A percentile compares a stretch with the other conserved stretches of the same genome.
These are phyloP conservation scores for Platalea minor DNA, from an alignment of 2,797 vertebrate species.

Conservation along the genomic window DNA sequence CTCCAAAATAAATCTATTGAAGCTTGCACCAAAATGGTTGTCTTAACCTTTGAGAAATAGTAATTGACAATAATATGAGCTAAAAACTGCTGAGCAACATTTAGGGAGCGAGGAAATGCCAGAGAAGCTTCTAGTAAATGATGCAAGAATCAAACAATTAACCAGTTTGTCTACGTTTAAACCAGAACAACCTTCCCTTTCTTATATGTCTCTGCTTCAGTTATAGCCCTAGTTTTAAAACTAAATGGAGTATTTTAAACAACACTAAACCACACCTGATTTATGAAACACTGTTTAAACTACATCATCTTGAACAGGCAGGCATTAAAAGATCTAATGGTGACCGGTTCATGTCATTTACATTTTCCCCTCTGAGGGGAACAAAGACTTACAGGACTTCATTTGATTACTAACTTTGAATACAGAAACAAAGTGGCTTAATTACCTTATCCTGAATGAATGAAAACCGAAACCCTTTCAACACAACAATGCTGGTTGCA, in stretches of 20 bases:
- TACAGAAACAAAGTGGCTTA: neutral
- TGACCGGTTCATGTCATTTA: neutral
- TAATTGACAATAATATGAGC: neutral
- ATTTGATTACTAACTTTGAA: neutral
- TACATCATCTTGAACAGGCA: neutral
- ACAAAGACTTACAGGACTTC: neutral
- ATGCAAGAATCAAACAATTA: neutral
- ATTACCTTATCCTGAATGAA: neutral
- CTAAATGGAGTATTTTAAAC: neutral
- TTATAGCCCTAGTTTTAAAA: neutral
- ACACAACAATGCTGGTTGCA: neutral
- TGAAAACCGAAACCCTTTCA: neutral
- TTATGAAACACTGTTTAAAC: neutral
- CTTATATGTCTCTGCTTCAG: neutral
- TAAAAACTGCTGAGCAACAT: neutral
- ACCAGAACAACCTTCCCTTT: neutral
- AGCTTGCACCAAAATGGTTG: neutral
- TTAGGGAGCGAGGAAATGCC: neutral
- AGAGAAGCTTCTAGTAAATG: neutral
- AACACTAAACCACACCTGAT: neutral
- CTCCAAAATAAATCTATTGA: neutral
- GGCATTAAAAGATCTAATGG: neutral
- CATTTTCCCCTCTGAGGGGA: neutral
- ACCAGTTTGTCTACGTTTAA: neutral
- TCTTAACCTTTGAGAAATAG: neutral